These are phyloP conservation scores for Rana temporaria DNA, from an alignment of 2,113 vertebrate genomes.

Conservation along the genomic window DNA sequence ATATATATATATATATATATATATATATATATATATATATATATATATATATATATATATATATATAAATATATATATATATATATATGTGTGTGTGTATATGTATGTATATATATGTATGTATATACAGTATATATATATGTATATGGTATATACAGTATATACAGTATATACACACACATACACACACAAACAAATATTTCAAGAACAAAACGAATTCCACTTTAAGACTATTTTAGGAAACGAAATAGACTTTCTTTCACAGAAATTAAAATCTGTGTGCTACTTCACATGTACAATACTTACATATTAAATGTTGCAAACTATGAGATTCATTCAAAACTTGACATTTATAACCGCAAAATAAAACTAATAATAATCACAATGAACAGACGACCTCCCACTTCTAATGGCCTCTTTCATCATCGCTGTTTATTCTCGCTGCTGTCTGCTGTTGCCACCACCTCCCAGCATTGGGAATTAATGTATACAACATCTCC, in stretches of 20 bases:
- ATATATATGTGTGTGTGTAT: no score
- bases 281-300: constrained; percentile 6
- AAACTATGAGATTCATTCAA: constrained; percentile 32
- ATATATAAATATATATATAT: no score
- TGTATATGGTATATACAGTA: no score
- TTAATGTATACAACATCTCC: constrained; percentile 32
- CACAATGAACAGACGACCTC: constrained; percentile 22
- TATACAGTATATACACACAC: no score
- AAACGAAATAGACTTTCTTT: background rate
- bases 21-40: no score
- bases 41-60: no score
- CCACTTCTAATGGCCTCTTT: constrained; percentile 32
- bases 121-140: no score
- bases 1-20: no score
- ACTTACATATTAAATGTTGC: constrained; percentile 30
- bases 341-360: constrained; percentile 31
- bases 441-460: constrained; percentile 6
- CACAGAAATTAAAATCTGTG: background rate
- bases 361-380: constrained; percentile 31
- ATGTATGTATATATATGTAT: no score
- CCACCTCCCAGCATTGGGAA: constrained; percentile 21
- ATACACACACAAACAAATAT: no score
- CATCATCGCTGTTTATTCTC: constrained; percentile 22
- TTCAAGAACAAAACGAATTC: no score
- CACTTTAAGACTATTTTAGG: background rate